Base-by-base conservation (phyloP, 2,113 vertebrate species). In the Apus apus region DNA sequence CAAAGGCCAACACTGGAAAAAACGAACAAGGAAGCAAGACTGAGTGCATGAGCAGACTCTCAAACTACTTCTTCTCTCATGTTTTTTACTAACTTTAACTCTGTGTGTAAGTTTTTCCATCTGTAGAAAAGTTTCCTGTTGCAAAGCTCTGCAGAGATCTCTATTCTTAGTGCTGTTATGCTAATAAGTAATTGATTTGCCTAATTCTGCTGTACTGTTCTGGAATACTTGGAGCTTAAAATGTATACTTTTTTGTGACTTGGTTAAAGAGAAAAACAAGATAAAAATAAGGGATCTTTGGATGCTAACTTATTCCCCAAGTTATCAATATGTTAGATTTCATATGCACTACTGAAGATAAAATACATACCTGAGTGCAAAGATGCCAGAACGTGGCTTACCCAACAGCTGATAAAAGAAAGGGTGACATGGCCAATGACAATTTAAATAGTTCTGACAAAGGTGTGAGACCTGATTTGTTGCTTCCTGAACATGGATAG, bases 191-290 rank as follows among this genome's bases (percentile, higher is more conserved):
- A 90, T 75, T 90, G 80, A 94, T 97, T 81, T 77, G 68, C 72
- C 62, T 84, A 90, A 88, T 92, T 95, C 68, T 90, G 85, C 85
- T 23, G 21, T 74, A 90, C 57, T 1, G 1, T 68, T 94, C 85
- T 89, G 85, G 68, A 88, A 71, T 96, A 86, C 73, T 85, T 80
- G 75, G 61, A 92, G 80, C 77, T 87, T 64, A 86, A 90, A 86
- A 87, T 54, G 46, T 92, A 81, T 45, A 81, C 40, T 89, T 90
- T 90, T 72, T 61, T 85, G 88, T 84, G 90, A 93, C 85, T 94
- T 81, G 76, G 76, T 93, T 91, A 90, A 92, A 73, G 72, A 92
- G 90, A 88, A 97, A 96, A 96, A 91, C 82, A 95, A 86, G 90
- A 96, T 93, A 90, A 96, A 94, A 96, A 95, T 92, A 94, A 94